A percentile compares a stretch with the other conserved stretches of the same genome.
These are phyloP conservation scores for Aporrectodea caliginosa DNA, from an alignment of 1,140 invertebrate species.

Conservation along the genomic window DNA sequence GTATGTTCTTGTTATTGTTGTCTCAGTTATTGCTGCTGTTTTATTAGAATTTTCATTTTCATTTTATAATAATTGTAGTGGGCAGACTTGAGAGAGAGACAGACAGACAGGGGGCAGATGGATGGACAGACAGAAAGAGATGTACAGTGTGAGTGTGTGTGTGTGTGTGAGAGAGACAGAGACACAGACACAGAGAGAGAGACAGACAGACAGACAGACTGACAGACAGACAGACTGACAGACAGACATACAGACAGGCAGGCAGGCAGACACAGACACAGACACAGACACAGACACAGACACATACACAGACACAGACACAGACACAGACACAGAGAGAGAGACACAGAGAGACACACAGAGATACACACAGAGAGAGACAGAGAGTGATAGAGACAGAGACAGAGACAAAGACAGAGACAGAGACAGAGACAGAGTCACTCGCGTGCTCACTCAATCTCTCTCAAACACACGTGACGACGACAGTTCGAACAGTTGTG, in stretches of 20 bases:
- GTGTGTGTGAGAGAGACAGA: constrained; percentile 7
- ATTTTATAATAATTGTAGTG: no score
- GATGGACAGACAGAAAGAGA: background rate
- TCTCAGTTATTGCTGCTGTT: no score
- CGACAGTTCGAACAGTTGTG: no score
- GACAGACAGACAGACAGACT: constrained; percentile 5
- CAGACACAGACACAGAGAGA: background rate
- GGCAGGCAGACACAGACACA: background rate
- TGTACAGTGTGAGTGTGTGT: no score
- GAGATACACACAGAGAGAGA: no score
- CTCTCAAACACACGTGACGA: no score
- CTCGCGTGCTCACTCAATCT: no score
- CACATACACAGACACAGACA: background rate
- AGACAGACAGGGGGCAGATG: background rate
- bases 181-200: constrained; percentile 8
- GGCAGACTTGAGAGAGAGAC: background rate
- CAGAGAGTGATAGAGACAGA: no score
- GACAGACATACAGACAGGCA: background rate
- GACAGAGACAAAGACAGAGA: no score
- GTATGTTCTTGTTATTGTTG: no score
- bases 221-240: background rate
- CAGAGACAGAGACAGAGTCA: no score
- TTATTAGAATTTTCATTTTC: no score
- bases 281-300: background rate
- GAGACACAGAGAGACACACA: background rate